Evolutionary conservation across 1,140 invertebrate species (phyloP).

Genomic region (Atta colombica): DNA sequence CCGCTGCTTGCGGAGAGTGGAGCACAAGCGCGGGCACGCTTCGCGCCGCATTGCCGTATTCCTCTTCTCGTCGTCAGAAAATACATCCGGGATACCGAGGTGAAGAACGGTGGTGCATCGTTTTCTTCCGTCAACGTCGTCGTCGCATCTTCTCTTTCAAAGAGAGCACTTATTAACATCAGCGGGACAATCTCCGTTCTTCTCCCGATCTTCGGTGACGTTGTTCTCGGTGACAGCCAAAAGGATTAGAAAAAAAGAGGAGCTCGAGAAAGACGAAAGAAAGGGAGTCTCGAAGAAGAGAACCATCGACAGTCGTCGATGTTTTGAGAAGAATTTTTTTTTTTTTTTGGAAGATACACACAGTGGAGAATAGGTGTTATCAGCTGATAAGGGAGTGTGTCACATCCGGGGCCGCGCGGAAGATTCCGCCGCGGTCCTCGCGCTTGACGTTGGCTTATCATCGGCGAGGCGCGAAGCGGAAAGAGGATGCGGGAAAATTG

Average conservation of each 20-base stretch:
- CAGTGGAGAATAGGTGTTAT: not conserved
- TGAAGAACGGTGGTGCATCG: not conserved
- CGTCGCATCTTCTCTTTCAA: not conserved
- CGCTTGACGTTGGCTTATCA: not conserved
- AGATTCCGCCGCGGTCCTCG: not conserved
- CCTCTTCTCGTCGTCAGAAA: constrained; percentile 26
- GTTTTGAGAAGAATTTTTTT: not conserved
- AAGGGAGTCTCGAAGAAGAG: not conserved
- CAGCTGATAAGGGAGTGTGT: constrained; percentile 30
- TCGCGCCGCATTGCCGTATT: constrained; percentile 83
- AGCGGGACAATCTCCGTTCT: not conserved
- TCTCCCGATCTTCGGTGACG: constrained; percentile 14
- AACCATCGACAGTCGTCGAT: not conserved
- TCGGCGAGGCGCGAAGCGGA: constrained; percentile 30
- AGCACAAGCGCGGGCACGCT: constrained; percentile 74
- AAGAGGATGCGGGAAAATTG: constrained; percentile 54
- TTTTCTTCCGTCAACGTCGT: not conserved
- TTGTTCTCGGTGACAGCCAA: not conserved
- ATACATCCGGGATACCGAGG: not conserved
- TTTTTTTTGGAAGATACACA: not conserved
- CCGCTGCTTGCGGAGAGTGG: constrained; percentile 72
- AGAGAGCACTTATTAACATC: not conserved
- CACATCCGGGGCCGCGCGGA: not conserved
- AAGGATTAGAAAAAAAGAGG: not conserved
- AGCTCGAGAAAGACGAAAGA: too few species aligned